A percentile compares a stretch with the other conserved stretches of the same genome.
These are phyloP conservation scores for Caenorhabditis afra DNA, from an alignment of 2,888 invertebrate species.

Conservation along the genomic window DNA sequence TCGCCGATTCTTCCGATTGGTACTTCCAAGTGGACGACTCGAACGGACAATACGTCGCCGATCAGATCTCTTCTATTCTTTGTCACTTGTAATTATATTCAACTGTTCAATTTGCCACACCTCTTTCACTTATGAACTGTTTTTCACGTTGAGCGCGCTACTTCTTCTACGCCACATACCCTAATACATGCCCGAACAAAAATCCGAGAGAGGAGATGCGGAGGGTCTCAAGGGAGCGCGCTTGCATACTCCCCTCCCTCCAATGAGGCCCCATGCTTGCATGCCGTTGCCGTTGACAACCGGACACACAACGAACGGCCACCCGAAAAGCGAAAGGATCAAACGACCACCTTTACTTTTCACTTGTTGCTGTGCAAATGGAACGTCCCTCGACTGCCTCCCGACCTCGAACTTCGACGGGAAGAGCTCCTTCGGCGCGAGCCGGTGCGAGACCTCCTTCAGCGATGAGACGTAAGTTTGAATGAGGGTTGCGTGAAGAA, in stretches of 20 bases:
- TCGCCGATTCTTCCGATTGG: conserved; percentile 32
- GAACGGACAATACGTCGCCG: conserved; percentile 36
- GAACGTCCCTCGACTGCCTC: conserved; percentile 71
- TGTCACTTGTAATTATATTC: conserved; percentile 14
- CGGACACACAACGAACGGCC: neutral
- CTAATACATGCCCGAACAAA: too few relatives aligned
- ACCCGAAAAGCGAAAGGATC: neutral
- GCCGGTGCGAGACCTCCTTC: conserved; percentile 53
- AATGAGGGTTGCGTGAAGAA: neutral
- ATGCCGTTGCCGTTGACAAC: neutral
- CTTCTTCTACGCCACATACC: too few relatives aligned
- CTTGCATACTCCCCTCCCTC: neutral
- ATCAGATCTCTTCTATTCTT: neutral
- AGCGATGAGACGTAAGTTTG: conserved; percentile 35
- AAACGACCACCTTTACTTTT: too few relatives aligned
- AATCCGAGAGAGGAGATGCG: too few relatives aligned
- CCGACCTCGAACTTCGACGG: conserved; percentile 70
- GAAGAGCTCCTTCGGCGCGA: conserved; percentile 57
- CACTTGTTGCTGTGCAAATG: conserved; percentile 57
- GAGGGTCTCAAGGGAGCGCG: neutral
- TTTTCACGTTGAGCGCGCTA: conserved; percentile 8
- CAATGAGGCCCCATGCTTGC: conserved; percentile 5
- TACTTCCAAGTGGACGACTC: conserved; percentile 41
- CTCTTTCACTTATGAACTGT: conserved; percentile 44
- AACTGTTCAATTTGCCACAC: conserved; percentile 16